Evolutionary conservation across 35 echinoderm and acorn worm species (phyloP).

Genomic region (Stichopus chloronotus): DNA sequence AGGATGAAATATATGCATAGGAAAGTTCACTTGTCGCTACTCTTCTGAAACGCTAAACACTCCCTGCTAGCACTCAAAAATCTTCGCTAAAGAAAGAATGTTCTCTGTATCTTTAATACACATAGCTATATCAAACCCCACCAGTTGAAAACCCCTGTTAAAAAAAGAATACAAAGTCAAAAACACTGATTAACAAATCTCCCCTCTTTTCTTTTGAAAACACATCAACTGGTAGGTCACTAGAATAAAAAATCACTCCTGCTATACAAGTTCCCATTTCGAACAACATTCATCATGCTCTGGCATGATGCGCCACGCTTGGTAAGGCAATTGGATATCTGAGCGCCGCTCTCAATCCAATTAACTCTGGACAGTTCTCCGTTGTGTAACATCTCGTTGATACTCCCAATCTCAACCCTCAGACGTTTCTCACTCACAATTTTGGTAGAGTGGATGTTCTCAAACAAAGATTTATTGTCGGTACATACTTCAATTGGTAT

Average conservation of each 20-base stretch:
- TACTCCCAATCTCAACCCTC: conserved; percentile 7
- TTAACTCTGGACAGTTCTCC: neutral
- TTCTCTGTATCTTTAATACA: too few relatives aligned
- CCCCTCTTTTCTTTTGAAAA: conserved; percentile 5
- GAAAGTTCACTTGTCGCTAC: too few relatives aligned
- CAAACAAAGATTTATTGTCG: too few relatives aligned
- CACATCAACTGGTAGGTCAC: conserved; percentile 5
- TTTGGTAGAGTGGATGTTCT: too few relatives aligned
- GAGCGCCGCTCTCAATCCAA: neutral
- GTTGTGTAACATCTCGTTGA: conserved; percentile 16
- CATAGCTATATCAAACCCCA: too few relatives aligned
- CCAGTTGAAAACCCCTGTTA: too few relatives aligned
- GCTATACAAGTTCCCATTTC: conserved; percentile 3
- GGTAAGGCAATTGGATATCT: neutral
- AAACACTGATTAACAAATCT: neutral
- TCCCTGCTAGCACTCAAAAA: too few relatives aligned
- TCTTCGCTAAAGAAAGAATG: too few relatives aligned
- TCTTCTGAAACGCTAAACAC: too few relatives aligned
- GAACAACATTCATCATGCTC: neutral
- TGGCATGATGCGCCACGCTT: neutral
- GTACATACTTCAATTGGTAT: too few relatives aligned
- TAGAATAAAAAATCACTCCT: neutral
- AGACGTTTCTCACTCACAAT: too few relatives aligned
- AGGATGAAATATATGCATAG: too few relatives aligned
- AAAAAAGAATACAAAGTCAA: conserved; percentile 22